A percentile compares a stretch with the other conserved stretches of the same genome.
Conservation (phyloP, 2,113 vertebrate genomes). For the Colistium nudipinnis region DNA sequence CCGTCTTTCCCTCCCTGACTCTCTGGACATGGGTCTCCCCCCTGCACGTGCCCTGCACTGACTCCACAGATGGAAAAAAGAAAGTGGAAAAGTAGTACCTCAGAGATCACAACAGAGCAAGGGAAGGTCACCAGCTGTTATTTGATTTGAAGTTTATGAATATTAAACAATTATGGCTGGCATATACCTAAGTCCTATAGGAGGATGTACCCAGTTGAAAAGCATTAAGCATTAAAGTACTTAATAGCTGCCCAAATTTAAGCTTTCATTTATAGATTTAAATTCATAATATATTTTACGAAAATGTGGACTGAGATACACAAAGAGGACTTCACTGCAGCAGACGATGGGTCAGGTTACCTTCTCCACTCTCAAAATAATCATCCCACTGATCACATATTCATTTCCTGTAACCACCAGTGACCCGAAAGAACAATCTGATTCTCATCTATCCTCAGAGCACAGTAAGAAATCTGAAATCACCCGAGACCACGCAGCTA, state of each 20-base stretch:
- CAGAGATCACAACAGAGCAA: constrained; percentile 43
- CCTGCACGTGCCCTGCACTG: constrained; percentile 58
- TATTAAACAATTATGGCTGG: constrained; percentile 39
- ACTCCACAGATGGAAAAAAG: constrained; percentile 65
- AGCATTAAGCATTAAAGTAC: constrained; percentile 8
- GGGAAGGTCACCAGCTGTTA: constrained; percentile 39
- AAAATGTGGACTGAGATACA: constrained; percentile 1
- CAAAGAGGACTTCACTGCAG: constrained; percentile 11
- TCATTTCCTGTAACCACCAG: constrained; percentile 42
- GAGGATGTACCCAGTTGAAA: background rate
- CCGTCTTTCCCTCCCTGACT: constrained; percentile 22
- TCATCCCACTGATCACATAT: constrained; percentile 46
- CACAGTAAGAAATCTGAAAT: constrained; percentile 52
- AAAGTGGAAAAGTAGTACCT: constrained; percentile 65
- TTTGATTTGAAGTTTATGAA: constrained; percentile 39
- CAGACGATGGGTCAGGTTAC: constrained; percentile 58
- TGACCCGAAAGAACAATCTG: constrained; percentile 28
- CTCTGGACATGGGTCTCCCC: constrained; percentile 39
- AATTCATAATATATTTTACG: too few species aligned
- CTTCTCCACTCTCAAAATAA: constrained; percentile 41
- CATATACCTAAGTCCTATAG: constrained; percentile 1
- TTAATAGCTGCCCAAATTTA: too few species aligned
- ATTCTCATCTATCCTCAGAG: constrained; percentile 39
- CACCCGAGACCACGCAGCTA: constrained; percentile 58
- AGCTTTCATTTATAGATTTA: too few species aligned